phyloP scores from a whole-genome alignment of 2,797 vertebrate genomes.

The Sebastes wilsoni region DNA sequence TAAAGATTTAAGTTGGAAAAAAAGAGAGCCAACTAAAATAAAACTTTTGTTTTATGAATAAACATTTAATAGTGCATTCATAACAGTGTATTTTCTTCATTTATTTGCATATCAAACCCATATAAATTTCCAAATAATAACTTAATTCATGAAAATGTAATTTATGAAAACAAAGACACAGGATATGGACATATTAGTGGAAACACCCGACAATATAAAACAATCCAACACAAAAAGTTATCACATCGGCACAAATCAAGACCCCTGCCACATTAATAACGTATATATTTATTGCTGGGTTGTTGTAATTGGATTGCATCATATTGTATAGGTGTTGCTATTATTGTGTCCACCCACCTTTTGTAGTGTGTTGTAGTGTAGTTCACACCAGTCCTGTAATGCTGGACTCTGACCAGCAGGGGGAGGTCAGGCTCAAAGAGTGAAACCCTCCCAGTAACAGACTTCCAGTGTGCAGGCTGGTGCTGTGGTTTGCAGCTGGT shows the following conservation, averaged over 20 bases:
- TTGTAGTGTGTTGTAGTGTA: background rate
- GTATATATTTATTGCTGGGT: background rate
- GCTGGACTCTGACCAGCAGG: slow-evolving; percentile 44
- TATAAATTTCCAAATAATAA: slow-evolving; percentile 64
- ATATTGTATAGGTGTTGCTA: background rate
- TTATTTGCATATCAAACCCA: slow-evolving; percentile 52
- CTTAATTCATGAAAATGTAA: slow-evolving; percentile 54
- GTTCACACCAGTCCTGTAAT: slow-evolving; percentile 34
- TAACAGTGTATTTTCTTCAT: slow-evolving; percentile 46
- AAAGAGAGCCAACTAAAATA: background rate
- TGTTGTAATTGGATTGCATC: background rate
- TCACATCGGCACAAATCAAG: background rate
- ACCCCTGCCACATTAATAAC: background rate
- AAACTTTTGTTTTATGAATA: slow-evolving; percentile 28
- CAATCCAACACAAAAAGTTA: background rate
- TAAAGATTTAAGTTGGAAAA: background rate
- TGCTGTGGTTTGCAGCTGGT: slow-evolving; percentile 20
- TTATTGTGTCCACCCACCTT: background rate
- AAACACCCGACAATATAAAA: slow-evolving; percentile 19
- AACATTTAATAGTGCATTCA: slow-evolving; percentile 66
- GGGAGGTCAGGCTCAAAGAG: slow-evolving; percentile 32
- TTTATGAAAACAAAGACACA: slow-evolving; percentile 30
- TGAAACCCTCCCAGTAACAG: slow-evolving; percentile 42
- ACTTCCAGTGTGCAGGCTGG: slow-evolving; percentile 5
- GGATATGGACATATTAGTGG: background rate